phyloP scores from a whole-genome alignment of 2,113 vertebrate genomes.

The Silurus asotus region DNA sequence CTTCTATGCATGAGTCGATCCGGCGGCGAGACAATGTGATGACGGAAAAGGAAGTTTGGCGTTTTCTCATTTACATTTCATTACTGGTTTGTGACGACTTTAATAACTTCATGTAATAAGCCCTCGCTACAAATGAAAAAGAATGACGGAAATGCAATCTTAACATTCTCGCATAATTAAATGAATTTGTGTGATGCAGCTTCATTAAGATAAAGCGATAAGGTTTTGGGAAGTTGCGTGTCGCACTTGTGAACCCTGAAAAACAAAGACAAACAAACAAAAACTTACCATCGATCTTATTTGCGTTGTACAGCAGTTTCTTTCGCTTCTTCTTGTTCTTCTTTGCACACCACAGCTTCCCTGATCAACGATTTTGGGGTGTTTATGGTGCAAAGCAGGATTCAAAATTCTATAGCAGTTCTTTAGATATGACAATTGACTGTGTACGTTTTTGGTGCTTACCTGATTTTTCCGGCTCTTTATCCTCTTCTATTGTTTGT shows the following conservation, averaged over 20 bases:
- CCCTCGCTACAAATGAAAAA: not conserved
- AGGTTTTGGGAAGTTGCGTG: not conserved
- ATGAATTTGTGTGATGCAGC: not conserved
- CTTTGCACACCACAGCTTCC: slow-evolving; percentile 98
- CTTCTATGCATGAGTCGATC: not conserved
- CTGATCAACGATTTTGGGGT: slow-evolving; percentile 61
- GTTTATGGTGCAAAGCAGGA: not conserved
- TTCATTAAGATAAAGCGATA: not conserved
- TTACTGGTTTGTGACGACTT: not conserved
- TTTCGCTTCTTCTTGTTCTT: slow-evolving; percentile 99
- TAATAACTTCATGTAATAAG: not conserved
- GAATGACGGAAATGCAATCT: not conserved
- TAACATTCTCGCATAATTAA: not conserved
- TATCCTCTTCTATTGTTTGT: slow-evolving; percentile 98
- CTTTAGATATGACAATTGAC: not conserved
- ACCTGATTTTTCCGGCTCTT: slow-evolving; percentile 98
- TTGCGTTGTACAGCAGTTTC: slow-evolving; percentile 90
- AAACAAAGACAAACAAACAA: too few relatives aligned
- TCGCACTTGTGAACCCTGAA: not conserved
- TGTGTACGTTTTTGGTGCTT: slow-evolving; percentile 17
- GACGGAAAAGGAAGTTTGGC: not conserved
- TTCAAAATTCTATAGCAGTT: not conserved
- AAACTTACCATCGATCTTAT: slow-evolving; percentile 88
- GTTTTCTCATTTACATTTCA: not conserved
- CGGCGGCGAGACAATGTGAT: not conserved